Conservation (phyloP, 2,797 vertebrate genomes). For the Pseudomugil gertrudae region DNA sequence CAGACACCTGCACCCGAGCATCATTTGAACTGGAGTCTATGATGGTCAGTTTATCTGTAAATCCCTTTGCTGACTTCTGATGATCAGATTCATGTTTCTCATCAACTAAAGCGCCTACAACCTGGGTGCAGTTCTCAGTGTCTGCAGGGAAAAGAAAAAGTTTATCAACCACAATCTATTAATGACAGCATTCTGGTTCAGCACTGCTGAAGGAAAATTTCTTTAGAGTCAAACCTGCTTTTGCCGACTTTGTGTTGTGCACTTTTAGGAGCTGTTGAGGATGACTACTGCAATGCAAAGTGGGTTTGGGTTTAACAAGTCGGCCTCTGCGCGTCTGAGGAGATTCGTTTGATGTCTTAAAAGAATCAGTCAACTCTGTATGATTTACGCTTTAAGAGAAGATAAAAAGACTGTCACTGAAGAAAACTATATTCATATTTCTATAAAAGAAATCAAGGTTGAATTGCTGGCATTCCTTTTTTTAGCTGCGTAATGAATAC, state of each 20-base stretch:
- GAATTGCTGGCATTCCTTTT: background rate
- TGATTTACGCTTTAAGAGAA: slow-evolving; percentile 36
- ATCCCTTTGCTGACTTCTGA: slow-evolving; percentile 34
- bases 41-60: background rate
- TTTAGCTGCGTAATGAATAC: background rate
- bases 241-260: slow-evolving; percentile 8
- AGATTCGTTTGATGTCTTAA: slow-evolving; percentile 30
- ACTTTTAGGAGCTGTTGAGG: slow-evolving; percentile 8
- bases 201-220: background rate
- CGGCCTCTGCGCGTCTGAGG: slow-evolving; percentile 44
- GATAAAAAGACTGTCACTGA: background rate
- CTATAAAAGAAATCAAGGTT: background rate
- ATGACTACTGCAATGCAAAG: slow-evolving; percentile 41
- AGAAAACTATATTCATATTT: background rate
- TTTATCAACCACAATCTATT: background rate
- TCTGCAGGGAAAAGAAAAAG: slow-evolving; percentile 12
- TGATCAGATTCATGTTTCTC: slow-evolving; percentile 5
- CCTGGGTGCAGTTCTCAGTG: background rate
- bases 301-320: slow-evolving; percentile 70
- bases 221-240: slow-evolving; percentile 49
- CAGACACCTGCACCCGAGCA: background rate
- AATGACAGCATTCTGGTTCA: background rate
- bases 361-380: background rate
- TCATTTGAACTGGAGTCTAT: background rate
- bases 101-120: background rate